Evolutionary conservation across 2,888 invertebrate genomes (phyloP), one percentile per base, ranked within the genome.

Genomic region (Pristionchus exspectatus): DNA sequence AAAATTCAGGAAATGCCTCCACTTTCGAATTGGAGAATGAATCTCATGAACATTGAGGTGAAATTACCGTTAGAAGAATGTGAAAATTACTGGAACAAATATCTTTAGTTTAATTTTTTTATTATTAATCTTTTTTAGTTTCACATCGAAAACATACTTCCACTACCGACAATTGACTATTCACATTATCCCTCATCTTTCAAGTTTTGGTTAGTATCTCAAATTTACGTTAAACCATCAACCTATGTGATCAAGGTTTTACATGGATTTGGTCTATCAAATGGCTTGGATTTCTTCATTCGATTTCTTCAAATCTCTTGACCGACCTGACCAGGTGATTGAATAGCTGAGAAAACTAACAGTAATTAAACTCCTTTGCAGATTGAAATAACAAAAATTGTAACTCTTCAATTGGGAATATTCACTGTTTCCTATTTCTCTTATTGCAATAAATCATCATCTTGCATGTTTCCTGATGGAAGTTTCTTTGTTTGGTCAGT

Each of bases 201-300:
- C 33, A 72, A 72, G 33, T 72, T 72, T 27, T 72, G 72, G 72
- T 72, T 33, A 33, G 72, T 66, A 2, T 14, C 38, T 24, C 63
- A 9, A 24, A 1, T 30, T 72, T 72, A 2, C 27, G 12, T 72
- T 33, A 33, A 3, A 18, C 33, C 5, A 4, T 50, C 12, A 50
- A 50, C 44, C 44, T 50, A 50, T 12, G 10, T 50, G 44, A 50
- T 27, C 72, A 18, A 72, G 72, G 72, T 72, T 72, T 21, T 72
- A 72, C 72, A 72, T 72, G 72, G 72, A 72, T 72, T 33, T 33
- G 16, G 72, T 72, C 12, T 72, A 72, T 72, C 72, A 72, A 30
- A 72, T 72, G 72, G 72, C 72, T 33, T 72, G 72, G 72, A 72
- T 72, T 21, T 72, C 72, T 33, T 72, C 72, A 33, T 72, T 72